A percentile compares a stretch with the other conserved stretches of the same genome.
These are phyloP conservation scores for Pomatostomus ruficeps DNA, from an alignment of 2,113 vertebrate genomes.

Conservation along the genomic window DNA sequence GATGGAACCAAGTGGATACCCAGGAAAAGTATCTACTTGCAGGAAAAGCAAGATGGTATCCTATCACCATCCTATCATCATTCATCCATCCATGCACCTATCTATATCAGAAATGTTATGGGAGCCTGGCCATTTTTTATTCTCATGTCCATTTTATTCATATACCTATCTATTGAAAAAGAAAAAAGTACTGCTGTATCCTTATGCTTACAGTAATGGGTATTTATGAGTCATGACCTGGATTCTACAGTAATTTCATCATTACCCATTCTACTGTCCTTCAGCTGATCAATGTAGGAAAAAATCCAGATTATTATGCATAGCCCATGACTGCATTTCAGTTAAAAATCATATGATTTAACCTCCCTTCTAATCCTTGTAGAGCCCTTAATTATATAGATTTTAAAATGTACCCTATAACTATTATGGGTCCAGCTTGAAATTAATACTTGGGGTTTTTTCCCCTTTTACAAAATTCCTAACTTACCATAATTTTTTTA, in stretches of 20 bases:
- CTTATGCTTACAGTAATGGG: not conserved
- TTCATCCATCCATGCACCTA: not conserved
- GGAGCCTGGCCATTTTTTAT: not conserved
- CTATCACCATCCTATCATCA: not conserved
- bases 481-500: not conserved
- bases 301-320: constrained; percentile 29
- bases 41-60: not conserved
- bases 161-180: not conserved
- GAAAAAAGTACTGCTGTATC: not conserved
- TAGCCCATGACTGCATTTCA: constrained; percentile 17
- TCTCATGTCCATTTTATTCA: not conserved
- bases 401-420: constrained; percentile 44
- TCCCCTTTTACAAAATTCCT: not conserved
- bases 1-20: not conserved
- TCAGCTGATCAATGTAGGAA: constrained; percentile 27
- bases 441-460: constrained; percentile 35
- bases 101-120: not conserved
- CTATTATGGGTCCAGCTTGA: constrained; percentile 12
- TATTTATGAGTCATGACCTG: constrained; percentile 29
- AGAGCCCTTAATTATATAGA: constrained; percentile 62
- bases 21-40: not conserved
- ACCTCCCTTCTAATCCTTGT: constrained; percentile 16
- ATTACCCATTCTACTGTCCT: not conserved
- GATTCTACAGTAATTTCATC: not conserved
- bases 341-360: constrained; percentile 48